These are phyloP conservation scores for Nephrocerus scutellatus DNA, from an alignment of 2,888 invertebrate species.

Conservation along the genomic window DNA sequence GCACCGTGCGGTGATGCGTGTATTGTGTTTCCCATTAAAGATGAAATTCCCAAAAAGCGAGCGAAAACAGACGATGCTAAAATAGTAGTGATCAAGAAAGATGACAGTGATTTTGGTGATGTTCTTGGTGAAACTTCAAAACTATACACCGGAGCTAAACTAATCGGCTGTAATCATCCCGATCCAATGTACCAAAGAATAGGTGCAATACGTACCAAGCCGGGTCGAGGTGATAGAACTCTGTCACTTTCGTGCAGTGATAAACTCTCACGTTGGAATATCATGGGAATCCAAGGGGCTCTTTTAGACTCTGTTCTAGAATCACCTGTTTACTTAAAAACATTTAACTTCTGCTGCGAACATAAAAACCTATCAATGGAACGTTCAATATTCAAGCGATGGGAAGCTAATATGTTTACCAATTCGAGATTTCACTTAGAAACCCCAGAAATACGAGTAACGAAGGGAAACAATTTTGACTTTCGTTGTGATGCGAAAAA, in stretches of 20 bases:
- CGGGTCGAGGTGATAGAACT: conserved; percentile 83
- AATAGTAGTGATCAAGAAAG: no score
- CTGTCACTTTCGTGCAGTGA: conserved; percentile 90
- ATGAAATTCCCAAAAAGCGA: conserved; percentile 11
- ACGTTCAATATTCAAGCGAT: conserved; percentile 51
- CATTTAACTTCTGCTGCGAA: conserved; percentile 63
- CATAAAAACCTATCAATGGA: conserved; percentile 57
- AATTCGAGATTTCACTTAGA: conserved; percentile 26
- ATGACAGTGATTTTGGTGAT: conserved; percentile 7
- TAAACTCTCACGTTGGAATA: conserved; percentile 84
- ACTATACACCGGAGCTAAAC: conserved; percentile 79
- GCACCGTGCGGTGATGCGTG: conserved; percentile 92
- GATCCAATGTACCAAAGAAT: conserved; percentile 58
- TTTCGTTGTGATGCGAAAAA: conserved; percentile 42
- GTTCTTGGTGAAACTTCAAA: conserved; percentile 4
- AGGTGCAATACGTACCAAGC: conserved; percentile 76
- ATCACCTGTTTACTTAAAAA: conserved; percentile 61
- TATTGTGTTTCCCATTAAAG: conserved; percentile 52
- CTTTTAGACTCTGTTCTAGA: conserved; percentile 62
- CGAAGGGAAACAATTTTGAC: conserved; percentile 39
- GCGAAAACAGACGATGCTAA: conserved; percentile 8
- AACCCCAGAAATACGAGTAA: conserved; percentile 31
- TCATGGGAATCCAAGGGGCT: conserved; percentile 78
- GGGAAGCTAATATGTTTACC: conserved; percentile 20
- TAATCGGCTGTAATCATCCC: conserved; percentile 52